A percentile compares a stretch with the other conserved stretches of the same genome.
Evolutionary conservation across 2,797 vertebrate genomes (phyloP).

Genomic region (Tauraco hartlaubi): DNA sequence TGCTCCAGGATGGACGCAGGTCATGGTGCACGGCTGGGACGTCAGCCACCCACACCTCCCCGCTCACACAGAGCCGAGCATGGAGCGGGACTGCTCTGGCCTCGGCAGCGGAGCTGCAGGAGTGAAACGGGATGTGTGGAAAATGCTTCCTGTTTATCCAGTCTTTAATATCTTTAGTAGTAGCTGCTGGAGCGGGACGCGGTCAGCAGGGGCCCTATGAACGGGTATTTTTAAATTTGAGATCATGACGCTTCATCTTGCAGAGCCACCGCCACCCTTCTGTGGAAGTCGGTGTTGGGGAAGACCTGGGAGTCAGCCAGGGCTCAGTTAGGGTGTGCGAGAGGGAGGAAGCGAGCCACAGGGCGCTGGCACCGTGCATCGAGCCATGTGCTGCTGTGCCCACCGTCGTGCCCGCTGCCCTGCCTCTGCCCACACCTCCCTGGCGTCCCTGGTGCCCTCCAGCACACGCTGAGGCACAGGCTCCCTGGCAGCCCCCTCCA

Average conservation of each 20-base stretch:
- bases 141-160: constrained; percentile 11
- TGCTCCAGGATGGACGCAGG: neutral
- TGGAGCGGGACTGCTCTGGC: rapidly evolving
- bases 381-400: rapidly evolving
- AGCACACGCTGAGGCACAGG: rapidly evolving
- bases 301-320: neutral
- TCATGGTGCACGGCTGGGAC: neutral
- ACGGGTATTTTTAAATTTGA: neutral
- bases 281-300: rapidly evolving
- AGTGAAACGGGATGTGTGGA: neutral
- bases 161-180: neutral
- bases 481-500: neutral
- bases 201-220: neutral
- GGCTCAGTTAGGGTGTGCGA: rapidly evolving
- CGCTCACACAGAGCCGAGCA: rapidly evolving
- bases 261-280: neutral
- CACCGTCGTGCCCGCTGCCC: neutral
- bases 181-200: neutral
- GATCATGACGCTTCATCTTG: neutral
- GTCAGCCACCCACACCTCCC: neutral
- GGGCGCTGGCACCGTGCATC: neutral
- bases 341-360: neutral
- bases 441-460: rapidly evolving
- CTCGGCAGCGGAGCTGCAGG: neutral
- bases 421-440: neutral